Evolutionary conservation across 1,140 invertebrate genomes (phyloP).

Genomic region (Chelonus insularis): DNA sequence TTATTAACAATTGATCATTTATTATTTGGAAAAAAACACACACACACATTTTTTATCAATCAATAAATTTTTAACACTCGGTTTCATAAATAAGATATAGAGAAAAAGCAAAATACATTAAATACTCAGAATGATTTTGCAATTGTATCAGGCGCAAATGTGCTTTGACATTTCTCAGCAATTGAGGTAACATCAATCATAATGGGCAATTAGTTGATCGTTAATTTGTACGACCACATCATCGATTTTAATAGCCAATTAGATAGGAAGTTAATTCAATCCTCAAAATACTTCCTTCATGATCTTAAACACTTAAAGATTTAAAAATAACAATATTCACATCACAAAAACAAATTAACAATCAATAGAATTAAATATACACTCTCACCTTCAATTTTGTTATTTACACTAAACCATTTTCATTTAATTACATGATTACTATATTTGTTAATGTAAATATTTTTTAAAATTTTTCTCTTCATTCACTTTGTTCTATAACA

Average conservation of each 20-base stretch:
- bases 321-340: not conserved
- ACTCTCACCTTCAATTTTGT: not conserved
- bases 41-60: no score
- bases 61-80: no score
- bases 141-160: no score
- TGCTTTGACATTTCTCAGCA: no score
- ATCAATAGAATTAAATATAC: not conserved
- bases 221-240: not conserved
- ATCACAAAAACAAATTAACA: not conserved
- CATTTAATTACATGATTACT: not conserved
- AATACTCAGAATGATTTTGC: no score
- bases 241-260: not conserved
- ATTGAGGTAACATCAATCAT: not conserved
- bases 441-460: not conserved
- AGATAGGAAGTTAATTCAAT: not conserved
- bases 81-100: no score
- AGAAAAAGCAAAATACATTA: no score
- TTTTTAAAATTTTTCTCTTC: conserved; percentile 16
- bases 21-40: no score
- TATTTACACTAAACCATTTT: not conserved
- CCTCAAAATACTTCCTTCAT: not conserved
- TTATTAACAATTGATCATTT: no score
- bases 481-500: conserved; percentile 40
- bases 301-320: not conserved
- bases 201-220: not conserved